Percentiles rank a stretch among this genome's conserved stretches.
Evolutionary conservation across 2,888 invertebrate genomes (phyloP).

Genomic region (Megamerina dolium): DNA sequence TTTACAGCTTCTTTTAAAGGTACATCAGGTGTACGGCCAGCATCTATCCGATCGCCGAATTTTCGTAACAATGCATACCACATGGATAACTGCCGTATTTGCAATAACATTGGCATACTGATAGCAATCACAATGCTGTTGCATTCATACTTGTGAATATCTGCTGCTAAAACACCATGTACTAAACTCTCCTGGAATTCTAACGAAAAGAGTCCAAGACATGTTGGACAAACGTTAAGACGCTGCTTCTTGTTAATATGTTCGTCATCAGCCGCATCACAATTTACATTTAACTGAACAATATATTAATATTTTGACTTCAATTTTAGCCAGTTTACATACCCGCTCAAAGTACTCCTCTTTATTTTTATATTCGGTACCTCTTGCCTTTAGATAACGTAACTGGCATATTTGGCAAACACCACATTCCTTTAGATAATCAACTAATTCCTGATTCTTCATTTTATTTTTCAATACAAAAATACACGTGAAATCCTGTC

Average conservation of each 20-base stretch:
- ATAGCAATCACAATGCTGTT: conserved; percentile 63
- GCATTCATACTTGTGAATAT: conserved; percentile 57
- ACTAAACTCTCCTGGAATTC: conserved; percentile 52
- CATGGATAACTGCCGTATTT: conserved; percentile 63
- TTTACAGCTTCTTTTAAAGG: conserved; percentile 77
- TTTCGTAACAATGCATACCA: conserved; percentile 55
- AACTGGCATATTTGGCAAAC: conserved; percentile 66
- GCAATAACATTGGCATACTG: conserved; percentile 62
- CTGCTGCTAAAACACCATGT: conserved; percentile 53
- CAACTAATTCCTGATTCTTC: conserved; percentile 52
- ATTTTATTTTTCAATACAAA: conserved; percentile 31
- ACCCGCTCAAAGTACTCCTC: conserved; percentile 52
- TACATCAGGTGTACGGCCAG: conserved; percentile 46
- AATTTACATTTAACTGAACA: conserved; percentile 22
- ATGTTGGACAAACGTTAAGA: conserved; percentile 58
- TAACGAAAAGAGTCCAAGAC: conserved; percentile 66
- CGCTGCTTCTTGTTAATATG: conserved; percentile 42
- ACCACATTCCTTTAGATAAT: conserved; percentile 53
- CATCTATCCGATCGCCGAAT: conserved; percentile 52
- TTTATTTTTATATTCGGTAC: conserved; percentile 54
- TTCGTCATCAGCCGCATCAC: conserved; percentile 4
- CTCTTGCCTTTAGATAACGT: conserved; percentile 59
- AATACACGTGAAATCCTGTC: conserved; percentile 10
- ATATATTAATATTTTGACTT: background rate
- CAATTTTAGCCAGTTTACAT: conserved; percentile 23